Base-by-base conservation (phyloP, 2,113 vertebrate genomes). In the Cnemophilus loriae region DNA sequence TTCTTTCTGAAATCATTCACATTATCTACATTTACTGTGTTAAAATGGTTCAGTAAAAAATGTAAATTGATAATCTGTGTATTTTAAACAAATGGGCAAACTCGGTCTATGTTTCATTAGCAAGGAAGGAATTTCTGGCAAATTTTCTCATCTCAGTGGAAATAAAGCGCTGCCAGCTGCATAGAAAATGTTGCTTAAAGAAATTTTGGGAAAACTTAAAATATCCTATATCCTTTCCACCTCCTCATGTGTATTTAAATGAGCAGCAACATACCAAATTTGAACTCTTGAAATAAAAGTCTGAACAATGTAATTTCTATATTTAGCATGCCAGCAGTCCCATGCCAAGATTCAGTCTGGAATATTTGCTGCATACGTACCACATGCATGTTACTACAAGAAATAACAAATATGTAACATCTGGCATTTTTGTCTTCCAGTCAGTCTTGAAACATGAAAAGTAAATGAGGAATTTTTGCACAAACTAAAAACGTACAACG, bases 251-350 rank as follows among this genome's bases (percentile, higher is more conserved):
- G 35, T 89, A 47, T 82, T 92, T 84, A 87, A 93, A 89, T 89
- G 19, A 87, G 35, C 14, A 57, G 39, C 30, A 65, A 61, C 47
- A 77, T 46, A 89, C 16, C 21, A 91, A 91, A 83, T 61, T 13
- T 76, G 53, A 64, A 79, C 79, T 81, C 61, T 42, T 69, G 53
- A 87, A 94, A 89, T 69, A 84, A 74, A 89, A 83, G 32, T 69
- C 76, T 84, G 84, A 96, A 95, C 78, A 94, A 95, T 80, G 24
- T 65, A 35, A 77, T 90, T 61, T 63, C 78, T 90, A 78, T 95
- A 90, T 88, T 96, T 93, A 94, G 83, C 61, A 35, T 44, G 59
- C 15, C 49, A 53, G 50, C 24, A 67, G 37, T 63, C 37, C 44
- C 28, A 80, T 19, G 82, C 93, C 89, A 94, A 83, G 35, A 85